Evolutionary conservation across 1,140 invertebrate species (phyloP), one percentile per base, ranked within the genome.

Genomic region (Dendrolimus kikuchii): DNA sequence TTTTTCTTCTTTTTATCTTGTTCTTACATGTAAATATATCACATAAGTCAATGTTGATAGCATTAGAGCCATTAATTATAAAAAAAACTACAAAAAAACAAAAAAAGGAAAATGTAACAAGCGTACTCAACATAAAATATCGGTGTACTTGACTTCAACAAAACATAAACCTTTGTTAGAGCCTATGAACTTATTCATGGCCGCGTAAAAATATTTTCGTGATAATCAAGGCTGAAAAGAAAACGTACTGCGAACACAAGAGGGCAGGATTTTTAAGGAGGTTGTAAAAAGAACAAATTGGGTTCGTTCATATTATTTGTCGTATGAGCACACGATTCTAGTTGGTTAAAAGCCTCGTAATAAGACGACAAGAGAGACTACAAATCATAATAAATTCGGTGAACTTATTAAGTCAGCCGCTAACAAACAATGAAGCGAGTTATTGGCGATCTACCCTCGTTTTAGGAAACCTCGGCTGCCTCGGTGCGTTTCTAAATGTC

Each of bases 381-480:
- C 71, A 79, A 81, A 80, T 82, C 76, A 83, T 79, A 82, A 82
- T 78, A 86, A 81, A 83, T 81, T 78, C 64, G 72, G 65, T 52
- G 73, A 79, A 81, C 78, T 86, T 86, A 86, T 86, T 83, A 83
- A 83, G 80, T 79, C 77, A 71, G 72, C 77, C 71, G 70, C 74
- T 72, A 74, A 81, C 77, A 85, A 83, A 86, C 80, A 86, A 83
- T 86, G 77, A 75, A 71, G 65, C 73, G 71, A 79, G 78, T 81
- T 86, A 82, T 82, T 82, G 81, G 73, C 74, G 77, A 81, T 80
- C 71, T 78, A 76, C 71, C 74, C 77, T 68, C 71, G 62, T 66
- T 76, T 71, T 74, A 74, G 76, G 71, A 73, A 69, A 64, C 64
- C 50, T 44, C 56, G n/a, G 59, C 66, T 64, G 67, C 63, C 57